Conservation (phyloP, 2,888 invertebrate species). For the Xanthia togata region DNA sequence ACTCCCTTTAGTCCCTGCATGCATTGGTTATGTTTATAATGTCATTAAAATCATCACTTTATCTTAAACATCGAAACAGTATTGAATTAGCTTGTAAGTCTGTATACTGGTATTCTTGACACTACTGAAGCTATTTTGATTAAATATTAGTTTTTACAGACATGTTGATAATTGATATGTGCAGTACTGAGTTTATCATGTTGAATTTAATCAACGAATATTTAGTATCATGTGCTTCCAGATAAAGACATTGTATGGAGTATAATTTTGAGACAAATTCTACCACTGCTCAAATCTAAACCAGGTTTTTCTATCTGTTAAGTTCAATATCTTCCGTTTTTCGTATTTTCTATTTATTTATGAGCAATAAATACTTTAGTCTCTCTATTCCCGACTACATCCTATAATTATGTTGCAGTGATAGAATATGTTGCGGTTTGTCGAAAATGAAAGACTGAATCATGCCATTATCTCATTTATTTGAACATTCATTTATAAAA, state of each 20-base stretch:
- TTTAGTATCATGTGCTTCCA: conserved; percentile 70
- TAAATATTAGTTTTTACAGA: conserved; percentile 13
- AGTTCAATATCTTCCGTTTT: neutral
- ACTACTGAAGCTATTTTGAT: conserved; percentile 20
- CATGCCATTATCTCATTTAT: conserved; percentile 85
- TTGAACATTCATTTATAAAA: conserved; percentile 79
- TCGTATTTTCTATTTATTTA: neutral
- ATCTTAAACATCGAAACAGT: conserved; percentile 42
- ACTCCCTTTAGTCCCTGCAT: conserved; percentile 17
- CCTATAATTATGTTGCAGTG: conserved; percentile 39
- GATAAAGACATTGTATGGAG: conserved; percentile 56
- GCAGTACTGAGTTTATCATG: conserved; percentile 47
- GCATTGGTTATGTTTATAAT: conserved; percentile 18
- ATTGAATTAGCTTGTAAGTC: conserved; percentile 48
- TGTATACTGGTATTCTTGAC: conserved; percentile 17
- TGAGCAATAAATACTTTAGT: neutral
- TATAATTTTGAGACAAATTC: conserved; percentile 47
- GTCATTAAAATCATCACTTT: conserved; percentile 23
- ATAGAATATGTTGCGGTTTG: conserved; percentile 56
- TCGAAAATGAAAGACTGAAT: conserved; percentile 87
- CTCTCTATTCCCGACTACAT: neutral
- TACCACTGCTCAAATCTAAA: conserved; percentile 42
- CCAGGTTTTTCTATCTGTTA: neutral
- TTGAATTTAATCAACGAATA: neutral
- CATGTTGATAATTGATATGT: conserved; percentile 5